Percentiles rank a stretch among this genome's conserved stretches.
These are phyloP conservation scores for Equus przewalskii DNA, from an alignment of 2,113 vertebrate species.

Conservation along the genomic window DNA sequence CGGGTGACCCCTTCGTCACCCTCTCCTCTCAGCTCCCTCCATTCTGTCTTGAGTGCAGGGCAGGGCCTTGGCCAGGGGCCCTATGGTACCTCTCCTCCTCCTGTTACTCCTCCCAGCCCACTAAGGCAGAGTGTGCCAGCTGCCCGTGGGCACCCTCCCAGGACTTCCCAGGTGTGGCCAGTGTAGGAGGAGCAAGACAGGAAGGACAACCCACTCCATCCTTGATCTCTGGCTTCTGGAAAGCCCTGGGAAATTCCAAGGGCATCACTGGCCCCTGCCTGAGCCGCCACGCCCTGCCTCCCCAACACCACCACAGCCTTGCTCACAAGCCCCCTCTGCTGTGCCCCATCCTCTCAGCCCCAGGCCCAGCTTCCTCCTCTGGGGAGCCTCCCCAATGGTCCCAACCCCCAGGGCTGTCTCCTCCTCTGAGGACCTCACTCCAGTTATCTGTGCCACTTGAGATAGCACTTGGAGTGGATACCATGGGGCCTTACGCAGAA, in stretches of 20 bases:
- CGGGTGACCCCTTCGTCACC: fast-evolving
- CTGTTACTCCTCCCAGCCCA: not conserved
- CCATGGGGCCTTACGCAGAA: not conserved
- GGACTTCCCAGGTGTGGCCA: not conserved
- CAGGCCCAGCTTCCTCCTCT: not conserved
- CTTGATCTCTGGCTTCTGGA: not conserved
- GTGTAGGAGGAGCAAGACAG: not conserved
- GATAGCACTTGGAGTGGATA: not conserved
- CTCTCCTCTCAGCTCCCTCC: not conserved
- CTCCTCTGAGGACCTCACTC: not conserved
- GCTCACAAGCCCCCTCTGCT: not conserved
- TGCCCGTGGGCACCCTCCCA: not conserved
- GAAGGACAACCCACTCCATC: not conserved
- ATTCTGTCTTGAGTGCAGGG: not conserved
- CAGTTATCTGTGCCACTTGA: not conserved
- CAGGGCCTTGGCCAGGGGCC: not conserved
- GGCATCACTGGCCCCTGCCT: not conserved
- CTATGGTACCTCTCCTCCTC: not conserved
- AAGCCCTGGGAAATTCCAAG: constrained; percentile 58
- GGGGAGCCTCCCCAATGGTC: not conserved
- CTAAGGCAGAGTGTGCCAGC: not conserved
- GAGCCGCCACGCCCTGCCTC: not conserved
- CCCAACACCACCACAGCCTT: not conserved
- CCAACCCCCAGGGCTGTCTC: not conserved
- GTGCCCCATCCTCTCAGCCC: not conserved